Evolutionary conservation across 2,888 invertebrate genomes (phyloP).

Genomic region (Atherix ibis): DNA sequence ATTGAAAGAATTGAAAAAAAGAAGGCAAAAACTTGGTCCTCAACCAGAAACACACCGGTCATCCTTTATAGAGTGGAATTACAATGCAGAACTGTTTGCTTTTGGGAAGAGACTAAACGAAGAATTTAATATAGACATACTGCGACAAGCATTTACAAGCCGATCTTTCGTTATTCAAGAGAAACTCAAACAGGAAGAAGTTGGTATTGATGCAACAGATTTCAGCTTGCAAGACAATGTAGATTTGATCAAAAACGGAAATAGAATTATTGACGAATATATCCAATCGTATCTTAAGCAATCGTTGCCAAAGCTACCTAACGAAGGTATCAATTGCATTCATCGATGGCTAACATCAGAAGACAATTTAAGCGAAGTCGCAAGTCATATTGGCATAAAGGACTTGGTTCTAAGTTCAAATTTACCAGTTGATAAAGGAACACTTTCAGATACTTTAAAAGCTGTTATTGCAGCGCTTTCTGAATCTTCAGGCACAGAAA

Average conservation of each 20-base stretch:
- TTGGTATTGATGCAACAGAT: slow-evolving; percentile 45
- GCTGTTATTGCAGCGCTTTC: slow-evolving; percentile 68
- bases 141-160: slow-evolving; percentile 66
- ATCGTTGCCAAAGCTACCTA: slow-evolving; percentile 55
- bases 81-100: slow-evolving; percentile 71
- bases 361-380: slow-evolving; percentile 52
- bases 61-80: slow-evolving; percentile 70
- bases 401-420: slow-evolving; percentile 68
- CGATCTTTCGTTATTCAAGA: slow-evolving; percentile 61
- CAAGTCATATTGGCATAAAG: slow-evolving; percentile 58
- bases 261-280: slow-evolving; percentile 45
- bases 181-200: slow-evolving; percentile 46
- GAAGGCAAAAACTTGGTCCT: slow-evolving; percentile 42
- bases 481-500: slow-evolving; percentile 45
- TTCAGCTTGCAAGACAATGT: slow-evolving; percentile 50
- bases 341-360: slow-evolving; percentile 47
- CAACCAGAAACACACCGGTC: slow-evolving; percentile 40
- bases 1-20: slow-evolving; percentile 41
- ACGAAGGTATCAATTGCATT: slow-evolving; percentile 57
- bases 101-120: slow-evolving; percentile 77
- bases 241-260: slow-evolving; percentile 51
- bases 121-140: slow-evolving; percentile 51
- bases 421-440: slow-evolving; percentile 41
- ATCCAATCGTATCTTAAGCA: slow-evolving; percentile 51
- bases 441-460: slow-evolving; percentile 56